Conservation (phyloP, 2,797 vertebrate species). For the Geotrypetes seraphini region DNA sequence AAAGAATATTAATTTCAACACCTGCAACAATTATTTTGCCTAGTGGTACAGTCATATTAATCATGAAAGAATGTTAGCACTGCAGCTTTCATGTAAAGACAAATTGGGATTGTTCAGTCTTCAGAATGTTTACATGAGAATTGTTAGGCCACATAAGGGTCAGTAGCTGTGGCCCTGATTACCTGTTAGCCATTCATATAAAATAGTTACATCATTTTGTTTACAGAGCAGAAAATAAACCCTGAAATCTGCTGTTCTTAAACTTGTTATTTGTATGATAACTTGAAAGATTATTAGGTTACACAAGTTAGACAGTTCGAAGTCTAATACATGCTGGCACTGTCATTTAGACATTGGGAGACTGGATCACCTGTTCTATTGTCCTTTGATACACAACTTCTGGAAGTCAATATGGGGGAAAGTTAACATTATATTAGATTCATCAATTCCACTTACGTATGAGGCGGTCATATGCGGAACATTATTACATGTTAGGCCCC, state of each 20-base stretch:
- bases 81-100: conserved; percentile 3
- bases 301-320: too few relatives aligned
- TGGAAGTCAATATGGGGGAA: too few relatives aligned
- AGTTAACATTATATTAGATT: too few relatives aligned
- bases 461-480: too few relatives aligned
- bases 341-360: too few relatives aligned
- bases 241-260: conserved; percentile 41
- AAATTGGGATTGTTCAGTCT: conserved; percentile 12
- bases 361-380: too few relatives aligned
- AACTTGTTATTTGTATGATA: conserved; percentile 54
- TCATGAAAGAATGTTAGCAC: not conserved
- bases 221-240: conserved; percentile 39
- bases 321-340: too few relatives aligned
- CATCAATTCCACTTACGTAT: too few relatives aligned
- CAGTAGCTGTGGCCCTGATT: conserved; percentile 29
- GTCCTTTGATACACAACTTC: too few relatives aligned
- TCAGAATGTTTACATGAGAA: conserved; percentile 8
- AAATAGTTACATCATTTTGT: conserved; percentile 27
- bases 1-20: conserved; percentile 14
- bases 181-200: conserved; percentile 19
- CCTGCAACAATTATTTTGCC: conserved; percentile 4
- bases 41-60: conserved; percentile 18
- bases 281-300: too few relatives aligned
- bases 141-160: conserved; percentile 10
- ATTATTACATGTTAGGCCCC: too few relatives aligned